Percentiles rank a stretch among this genome's conserved stretches.
phyloP scores from a whole-genome alignment of 2,888 invertebrate species.

The Hermaeophaga mercurialis region DNA sequence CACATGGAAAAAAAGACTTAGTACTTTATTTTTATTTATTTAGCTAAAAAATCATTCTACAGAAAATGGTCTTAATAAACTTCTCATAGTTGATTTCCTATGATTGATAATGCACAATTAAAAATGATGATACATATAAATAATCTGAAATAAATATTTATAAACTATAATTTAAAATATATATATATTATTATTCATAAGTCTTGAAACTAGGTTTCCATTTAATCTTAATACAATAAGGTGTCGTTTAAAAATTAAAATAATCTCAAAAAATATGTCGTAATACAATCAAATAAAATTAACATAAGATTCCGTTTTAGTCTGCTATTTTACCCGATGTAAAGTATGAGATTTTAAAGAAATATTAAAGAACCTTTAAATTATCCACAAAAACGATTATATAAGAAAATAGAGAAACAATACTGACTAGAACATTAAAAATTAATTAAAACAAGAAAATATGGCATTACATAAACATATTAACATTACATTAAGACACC shows the following conservation, averaged over 20 bases:
- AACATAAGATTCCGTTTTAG: too few relatives aligned
- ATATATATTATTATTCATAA: slow-evolving; percentile 34
- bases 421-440: too few relatives aligned
- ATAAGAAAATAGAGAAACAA: too few relatives aligned
- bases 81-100: slow-evolving; percentile 25
- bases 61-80: slow-evolving; percentile 22
- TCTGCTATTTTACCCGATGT: too few relatives aligned
- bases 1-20: too few relatives aligned
- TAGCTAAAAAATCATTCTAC: slow-evolving; percentile 33
- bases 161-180: slow-evolving; percentile 36
- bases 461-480: too few relatives aligned
- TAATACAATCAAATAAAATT: too few relatives aligned
- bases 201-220: slow-evolving; percentile 35
- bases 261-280: too few relatives aligned
- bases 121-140: slow-evolving; percentile 33
- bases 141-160: slow-evolving; percentile 36
- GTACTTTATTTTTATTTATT: slow-evolving; percentile 30
- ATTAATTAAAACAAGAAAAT: neutral
- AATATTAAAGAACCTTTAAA: too few relatives aligned
- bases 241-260: too few relatives aligned
- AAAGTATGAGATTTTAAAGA: too few relatives aligned
- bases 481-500: neutral
- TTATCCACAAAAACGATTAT: too few relatives aligned
- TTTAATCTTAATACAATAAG: slow-evolving; percentile 26
- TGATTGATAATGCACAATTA: slow-evolving; percentile 33